Percentiles rank a stretch among this genome's conserved stretches.
Conservation (phyloP, 2,797 vertebrate species). For the Enteromius viviparus region DNA sequence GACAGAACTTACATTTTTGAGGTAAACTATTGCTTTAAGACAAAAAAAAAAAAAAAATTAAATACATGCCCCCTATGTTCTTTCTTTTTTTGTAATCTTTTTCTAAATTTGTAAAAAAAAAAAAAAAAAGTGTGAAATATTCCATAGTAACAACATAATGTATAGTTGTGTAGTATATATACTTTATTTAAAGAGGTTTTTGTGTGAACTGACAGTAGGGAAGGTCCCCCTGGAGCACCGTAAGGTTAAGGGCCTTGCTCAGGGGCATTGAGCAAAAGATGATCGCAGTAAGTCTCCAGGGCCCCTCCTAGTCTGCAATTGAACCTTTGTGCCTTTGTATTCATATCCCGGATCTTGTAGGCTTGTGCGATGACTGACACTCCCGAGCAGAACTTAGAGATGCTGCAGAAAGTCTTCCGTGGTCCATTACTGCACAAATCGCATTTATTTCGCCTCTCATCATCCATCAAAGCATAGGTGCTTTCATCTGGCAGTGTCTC, state of each 20-base stretch:
- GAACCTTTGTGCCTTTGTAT: conserved; percentile 38
- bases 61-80: background rate
- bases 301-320: background rate
- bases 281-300: conserved; percentile 31
- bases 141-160: background rate
- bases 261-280: conserved; percentile 33
- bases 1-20: background rate
- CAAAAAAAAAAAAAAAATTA: background rate
- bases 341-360: background rate
- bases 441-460: conserved; percentile 55
- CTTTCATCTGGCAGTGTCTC: conserved; percentile 62
- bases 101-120: background rate
- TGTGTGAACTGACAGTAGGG: background rate
- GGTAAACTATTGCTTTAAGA: background rate
- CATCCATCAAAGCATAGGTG: conserved; percentile 57
- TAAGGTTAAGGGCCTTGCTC: conserved; percentile 42
- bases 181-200: conserved; percentile 27
- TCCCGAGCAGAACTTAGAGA: conserved; percentile 19
- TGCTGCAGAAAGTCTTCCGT: conserved; percentile 52
- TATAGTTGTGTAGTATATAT: background rate
- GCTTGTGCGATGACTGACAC: conserved; percentile 19
- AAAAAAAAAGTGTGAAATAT: background rate
- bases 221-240: conserved; percentile 3
- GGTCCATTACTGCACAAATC: conserved; percentile 61
- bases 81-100: background rate